A percentile compares a stretch with the other conserved stretches of the same genome.
Evolutionary conservation across 2,888 invertebrate genomes (phyloP).

Genomic region (Galerucella pusilla): DNA sequence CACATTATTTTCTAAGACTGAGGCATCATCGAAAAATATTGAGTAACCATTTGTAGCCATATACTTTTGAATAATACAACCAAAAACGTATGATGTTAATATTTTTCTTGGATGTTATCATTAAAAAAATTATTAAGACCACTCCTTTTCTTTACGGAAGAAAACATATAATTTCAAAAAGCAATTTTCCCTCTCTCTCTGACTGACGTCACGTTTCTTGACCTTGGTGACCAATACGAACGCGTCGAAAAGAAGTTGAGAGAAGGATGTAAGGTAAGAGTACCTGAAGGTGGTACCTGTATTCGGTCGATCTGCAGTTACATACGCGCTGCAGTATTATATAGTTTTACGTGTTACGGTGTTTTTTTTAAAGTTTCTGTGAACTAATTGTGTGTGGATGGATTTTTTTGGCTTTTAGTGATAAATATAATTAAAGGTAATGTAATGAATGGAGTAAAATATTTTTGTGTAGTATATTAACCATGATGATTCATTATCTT

Average conservation of each 20-base stretch:
- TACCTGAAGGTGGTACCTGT: constrained; percentile 21
- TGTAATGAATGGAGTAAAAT: neutral
- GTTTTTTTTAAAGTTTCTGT: neutral
- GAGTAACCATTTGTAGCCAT: too few species aligned
- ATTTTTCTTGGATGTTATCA: too few species aligned
- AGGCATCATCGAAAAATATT: too few species aligned
- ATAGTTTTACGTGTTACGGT: neutral
- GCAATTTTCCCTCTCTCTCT: neutral
- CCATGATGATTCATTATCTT: neutral
- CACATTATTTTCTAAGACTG: too few species aligned
- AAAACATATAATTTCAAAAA: neutral
- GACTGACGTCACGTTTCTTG: constrained; percentile 54
- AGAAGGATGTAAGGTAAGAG: constrained; percentile 31
- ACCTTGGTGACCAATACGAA: constrained; percentile 55
- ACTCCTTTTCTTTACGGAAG: neutral
- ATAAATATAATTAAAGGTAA: constrained; percentile 14
- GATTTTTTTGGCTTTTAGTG: constrained; percentile 4
- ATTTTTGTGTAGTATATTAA: neutral
- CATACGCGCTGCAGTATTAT: neutral
- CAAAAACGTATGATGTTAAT: too few species aligned
- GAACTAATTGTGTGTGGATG: neutral
- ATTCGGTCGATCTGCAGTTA: constrained; percentile 7
- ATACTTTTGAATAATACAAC: too few species aligned
- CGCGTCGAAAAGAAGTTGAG: constrained; percentile 37
- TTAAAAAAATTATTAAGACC: neutral